Evolutionary conservation across 2,797 vertebrate genomes (phyloP).

Genomic region (Antennarius maculatus): DNA sequence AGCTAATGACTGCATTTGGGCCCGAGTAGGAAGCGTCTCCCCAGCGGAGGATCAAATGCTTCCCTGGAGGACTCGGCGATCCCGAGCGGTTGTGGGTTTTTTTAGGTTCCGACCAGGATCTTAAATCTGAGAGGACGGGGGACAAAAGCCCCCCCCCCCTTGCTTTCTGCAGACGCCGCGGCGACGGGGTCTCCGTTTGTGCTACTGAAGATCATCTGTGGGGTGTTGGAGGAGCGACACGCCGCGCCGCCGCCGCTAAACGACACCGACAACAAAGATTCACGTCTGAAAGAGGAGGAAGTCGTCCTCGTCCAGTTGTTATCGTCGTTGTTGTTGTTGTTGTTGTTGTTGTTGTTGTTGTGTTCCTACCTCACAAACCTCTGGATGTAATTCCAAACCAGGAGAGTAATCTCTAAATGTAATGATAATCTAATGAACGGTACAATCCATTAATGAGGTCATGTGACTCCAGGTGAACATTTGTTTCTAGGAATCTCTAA

Average conservation of each 20-base stretch:
- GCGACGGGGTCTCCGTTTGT: slow-evolving; percentile 38
- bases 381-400: slow-evolving; percentile 17
- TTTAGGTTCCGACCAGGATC: slow-evolving; percentile 31
- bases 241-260: slow-evolving; percentile 27
- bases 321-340: slow-evolving; percentile 36
- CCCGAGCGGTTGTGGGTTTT: slow-evolving; percentile 28
- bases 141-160: slow-evolving; percentile 35
- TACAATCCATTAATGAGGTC: slow-evolving; percentile 10
- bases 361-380: slow-evolving; percentile 39
- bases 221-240: slow-evolving; percentile 45
- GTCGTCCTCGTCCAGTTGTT: slow-evolving; percentile 26
- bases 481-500: neutral
- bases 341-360: slow-evolving; percentile 26
- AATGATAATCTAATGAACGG: slow-evolving; percentile 3
- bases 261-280: slow-evolving; percentile 53
- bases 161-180: slow-evolving; percentile 34
- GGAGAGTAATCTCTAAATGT: slow-evolving; percentile 20
- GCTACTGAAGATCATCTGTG: slow-evolving; percentile 55
- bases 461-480: neutral
- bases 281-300: slow-evolving; percentile 36
- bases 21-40: slow-evolving; percentile 24
- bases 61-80: slow-evolving; percentile 46
- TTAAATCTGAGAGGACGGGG: slow-evolving; percentile 37
- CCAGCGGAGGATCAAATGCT: slow-evolving; percentile 44
- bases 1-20: slow-evolving; percentile 58